A percentile compares a stretch with the other conserved stretches of the same genome.
These are phyloP conservation scores for Temnopleurus reevesii DNA, from an alignment of 53 echinoderm and acorn worm species.

Conservation along the genomic window DNA sequence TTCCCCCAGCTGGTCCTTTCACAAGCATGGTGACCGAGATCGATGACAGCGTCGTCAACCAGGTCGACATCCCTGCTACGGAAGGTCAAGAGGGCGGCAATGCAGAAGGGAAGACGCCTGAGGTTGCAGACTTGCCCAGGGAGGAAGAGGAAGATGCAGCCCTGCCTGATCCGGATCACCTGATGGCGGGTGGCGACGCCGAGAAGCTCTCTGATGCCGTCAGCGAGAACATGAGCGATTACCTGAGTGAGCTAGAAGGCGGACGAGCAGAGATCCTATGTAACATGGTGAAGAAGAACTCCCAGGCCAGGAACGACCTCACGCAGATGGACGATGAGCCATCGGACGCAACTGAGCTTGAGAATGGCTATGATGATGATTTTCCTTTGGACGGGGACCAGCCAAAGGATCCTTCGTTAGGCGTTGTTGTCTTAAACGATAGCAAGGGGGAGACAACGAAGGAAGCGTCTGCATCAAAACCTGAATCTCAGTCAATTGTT, in stretches of 20 bases:
- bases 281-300: slow-evolving; percentile 79
- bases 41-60: slow-evolving; percentile 1
- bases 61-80: slow-evolving; percentile 36
- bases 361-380: slow-evolving; percentile 24
- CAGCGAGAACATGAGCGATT: slow-evolving; percentile 80
- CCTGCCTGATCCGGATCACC: background rate
- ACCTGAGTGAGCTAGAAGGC: slow-evolving; percentile 67
- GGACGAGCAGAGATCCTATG: slow-evolving; percentile 79
- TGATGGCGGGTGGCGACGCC: slow-evolving; percentile 8
- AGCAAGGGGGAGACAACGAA: background rate
- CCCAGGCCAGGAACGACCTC: slow-evolving; percentile 54
- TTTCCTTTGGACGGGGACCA: slow-evolving; percentile 21
- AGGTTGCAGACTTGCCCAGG: background rate
- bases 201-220: slow-evolving; percentile 21
- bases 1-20: background rate
- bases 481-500: background rate
- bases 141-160: background rate
- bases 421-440: background rate
- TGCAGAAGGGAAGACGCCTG: background rate
- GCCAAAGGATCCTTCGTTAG: background rate
- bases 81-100: background rate
- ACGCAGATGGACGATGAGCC: slow-evolving; percentile 35
- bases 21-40: slow-evolving; percentile 32
- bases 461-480: background rate
- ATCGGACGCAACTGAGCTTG: slow-evolving; percentile 45